Evolutionary conservation across 2,888 invertebrate genomes (phyloP), one percentile per base, ranked within the genome.

Genomic region (Drosophila gaucha): DNA sequence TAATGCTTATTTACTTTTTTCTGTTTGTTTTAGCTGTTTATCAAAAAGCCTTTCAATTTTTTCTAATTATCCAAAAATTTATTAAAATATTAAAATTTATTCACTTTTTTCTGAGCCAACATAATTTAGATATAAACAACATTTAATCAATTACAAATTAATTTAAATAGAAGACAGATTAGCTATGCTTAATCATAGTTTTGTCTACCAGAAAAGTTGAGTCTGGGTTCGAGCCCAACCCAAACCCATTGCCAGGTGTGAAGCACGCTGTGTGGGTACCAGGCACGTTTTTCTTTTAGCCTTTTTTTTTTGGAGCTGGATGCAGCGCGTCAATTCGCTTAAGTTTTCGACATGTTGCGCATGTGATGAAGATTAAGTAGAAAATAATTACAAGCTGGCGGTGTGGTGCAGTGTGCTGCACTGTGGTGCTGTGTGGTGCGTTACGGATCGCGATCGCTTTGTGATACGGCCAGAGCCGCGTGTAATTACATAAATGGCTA

Each of bases 321-420:
- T 79, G 79, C 67, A 79, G 39, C 57, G 83, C 83, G 71, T 76
- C 80, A 58, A 80, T 82, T 71, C 86, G 86, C 79, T 87, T 75
- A 88, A 72, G 71, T 80, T 87, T 87, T 87, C 89, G 89, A 87
- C 87, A 87, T 87, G 80, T 80, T 85, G 82, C 66, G 69, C 83
- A 72, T 80, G 80, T 86, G 89, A 87, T 87, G 89, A 87, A 87
- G 87, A 87, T 87, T 87, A 89, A 87, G 87, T 87, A 89, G 88
- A 87, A 84, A 84, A 87, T 87, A 87, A 87, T 87, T 87, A 87
- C 87, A 82, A 85, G 67, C 63, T 67, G 38, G 50, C 51, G 62
- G 35, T 26, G 47, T n/a, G 38, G 38, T 31, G 31, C 36, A 35
- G 46, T 54, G 35, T 30, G 60, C 22, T 30, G 46, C 44, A 24